Percentiles rank a stretch among this genome's conserved stretches.
Evolutionary conservation across 2,888 invertebrate species (phyloP).

Genomic region (Morpho achilles): DNA sequence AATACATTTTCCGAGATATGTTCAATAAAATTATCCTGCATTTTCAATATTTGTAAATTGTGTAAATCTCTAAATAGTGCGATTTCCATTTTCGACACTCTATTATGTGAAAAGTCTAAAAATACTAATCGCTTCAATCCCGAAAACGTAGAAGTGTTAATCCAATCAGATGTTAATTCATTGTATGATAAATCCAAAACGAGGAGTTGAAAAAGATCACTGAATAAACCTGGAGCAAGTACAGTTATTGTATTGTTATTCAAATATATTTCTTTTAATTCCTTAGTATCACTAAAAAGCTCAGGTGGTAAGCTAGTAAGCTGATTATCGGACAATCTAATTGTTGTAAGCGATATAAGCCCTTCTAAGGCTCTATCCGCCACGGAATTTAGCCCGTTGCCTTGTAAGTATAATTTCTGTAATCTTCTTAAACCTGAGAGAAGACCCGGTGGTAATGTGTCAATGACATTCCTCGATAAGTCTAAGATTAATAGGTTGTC

Average conservation of each 20-base stretch:
- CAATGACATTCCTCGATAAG: constrained; percentile 88
- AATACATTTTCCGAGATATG: constrained; percentile 88
- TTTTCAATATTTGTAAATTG: constrained; percentile 87
- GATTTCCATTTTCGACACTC: constrained; percentile 86
- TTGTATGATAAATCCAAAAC: constrained; percentile 89
- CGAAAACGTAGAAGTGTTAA: constrained; percentile 88
- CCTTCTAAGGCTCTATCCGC: constrained; percentile 89
- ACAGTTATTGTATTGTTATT: constrained; percentile 91
- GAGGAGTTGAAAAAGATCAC: constrained; percentile 85
- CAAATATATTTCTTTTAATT: constrained; percentile 88
- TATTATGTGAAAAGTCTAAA: constrained; percentile 87
- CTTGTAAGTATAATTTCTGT: constrained; percentile 86
- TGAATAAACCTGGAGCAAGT: constrained; percentile 88
- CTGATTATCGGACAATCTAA: constrained; percentile 90
- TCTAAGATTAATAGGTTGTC: constrained; percentile 85
- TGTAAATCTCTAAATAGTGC: constrained; percentile 88
- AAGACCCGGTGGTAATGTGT: constrained; percentile 84
- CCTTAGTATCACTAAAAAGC: constrained; percentile 87
- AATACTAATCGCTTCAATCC: constrained; percentile 87
- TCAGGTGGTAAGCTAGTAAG: constrained; percentile 89
- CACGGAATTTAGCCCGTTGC: constrained; percentile 86
- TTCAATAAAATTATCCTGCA: constrained; percentile 89
- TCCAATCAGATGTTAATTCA: constrained; percentile 90
- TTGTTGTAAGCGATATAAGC: constrained; percentile 83
- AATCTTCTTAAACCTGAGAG: constrained; percentile 85